Base-by-base conservation (phyloP, 2,888 invertebrate genomes). In the Caenorhabditis becei region DNA sequence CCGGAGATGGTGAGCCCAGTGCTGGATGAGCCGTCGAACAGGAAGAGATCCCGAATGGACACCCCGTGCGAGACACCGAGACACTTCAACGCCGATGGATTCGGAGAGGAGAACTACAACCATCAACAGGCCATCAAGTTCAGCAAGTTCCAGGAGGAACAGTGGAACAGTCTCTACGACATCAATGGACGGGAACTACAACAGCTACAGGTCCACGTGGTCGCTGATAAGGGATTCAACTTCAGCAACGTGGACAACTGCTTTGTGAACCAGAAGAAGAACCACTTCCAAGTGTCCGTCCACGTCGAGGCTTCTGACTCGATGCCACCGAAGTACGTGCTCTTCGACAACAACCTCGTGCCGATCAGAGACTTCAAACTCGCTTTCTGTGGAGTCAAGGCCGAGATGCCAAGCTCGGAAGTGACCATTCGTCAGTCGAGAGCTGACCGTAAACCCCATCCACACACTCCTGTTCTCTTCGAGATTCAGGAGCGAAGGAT, bases 261-360 rank as follows among this genome's bases (percentile, higher is more conserved):
- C 0, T 98, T 97, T 92, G 97, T 99, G 58, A 98, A 98, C 92
- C 98, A 99, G 93, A 99, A 99, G 93, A 99, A 99, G 92, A 99
- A 99, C 92, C 98, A 99, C 92, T 99, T 98, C 93, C 96, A 89
- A 87, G 83, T 89, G 26, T 85, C 91, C 2, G 88, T 88, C n/a
- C 83, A 90, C 79, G 89, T 91, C 61, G 92, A 92, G 80, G 90
- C 92, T 23, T 88, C 89, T 32, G 88, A 92, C 32, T 79, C 88
- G 28, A 89, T 91, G 18, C 90, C 91, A 44, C 91, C 92, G 5
- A 91, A 91, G 72, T 92, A 91, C 86, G 91, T 92, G 37, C 88
- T 89, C 66, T 90, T 91, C 3, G 91, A 92, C 32, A 82, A 83
- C 80, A 96, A 96, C 0, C 93, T 95, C 74, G 95, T 96, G 92